Evolutionary conservation across 2,113 vertebrate species (phyloP).

Genomic region (Condylura cristata): DNA sequence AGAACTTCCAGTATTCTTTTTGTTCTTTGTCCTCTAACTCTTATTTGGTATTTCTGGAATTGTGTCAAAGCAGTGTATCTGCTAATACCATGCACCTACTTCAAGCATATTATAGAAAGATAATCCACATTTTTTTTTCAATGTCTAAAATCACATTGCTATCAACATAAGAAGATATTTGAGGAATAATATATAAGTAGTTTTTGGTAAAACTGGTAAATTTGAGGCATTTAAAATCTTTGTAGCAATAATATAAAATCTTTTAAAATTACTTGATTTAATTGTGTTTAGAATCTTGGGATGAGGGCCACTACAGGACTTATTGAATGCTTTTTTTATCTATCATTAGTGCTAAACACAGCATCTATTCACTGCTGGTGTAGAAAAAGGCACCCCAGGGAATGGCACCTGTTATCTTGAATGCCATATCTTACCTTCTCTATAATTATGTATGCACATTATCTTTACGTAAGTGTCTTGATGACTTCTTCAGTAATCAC

Average conservation of each 20-base stretch:
- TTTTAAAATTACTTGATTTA: constrained; percentile 59
- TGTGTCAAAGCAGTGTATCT: neutral
- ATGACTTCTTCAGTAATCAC: constrained; percentile 56
- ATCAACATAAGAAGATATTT: neutral
- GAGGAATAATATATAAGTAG: neutral
- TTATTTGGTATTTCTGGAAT: neutral
- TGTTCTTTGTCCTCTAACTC: accelerated
- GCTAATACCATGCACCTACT: neutral
- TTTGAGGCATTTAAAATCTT: constrained; percentile 25
- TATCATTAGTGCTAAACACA: constrained; percentile 38
- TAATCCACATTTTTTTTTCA: too few species aligned
- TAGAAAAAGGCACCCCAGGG: constrained; percentile 43
- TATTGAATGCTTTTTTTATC: constrained; percentile 54
- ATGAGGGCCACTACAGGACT: neutral
- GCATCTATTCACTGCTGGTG: constrained; percentile 36
- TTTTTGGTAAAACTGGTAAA: neutral
- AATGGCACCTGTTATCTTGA: constrained; percentile 56
- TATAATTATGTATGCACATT: constrained; percentile 41
- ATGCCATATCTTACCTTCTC: constrained; percentile 49
- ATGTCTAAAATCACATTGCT: neutral
- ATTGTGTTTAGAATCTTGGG: constrained; percentile 37
- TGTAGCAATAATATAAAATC: constrained; percentile 10
- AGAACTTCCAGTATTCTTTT: neutral
- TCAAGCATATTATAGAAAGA: neutral
- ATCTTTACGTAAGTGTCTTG: constrained; percentile 50